Evolutionary conservation across 2,888 invertebrate genomes (phyloP), one percentile per base, ranked within the genome.

Genomic region (Athalia cordata): DNA sequence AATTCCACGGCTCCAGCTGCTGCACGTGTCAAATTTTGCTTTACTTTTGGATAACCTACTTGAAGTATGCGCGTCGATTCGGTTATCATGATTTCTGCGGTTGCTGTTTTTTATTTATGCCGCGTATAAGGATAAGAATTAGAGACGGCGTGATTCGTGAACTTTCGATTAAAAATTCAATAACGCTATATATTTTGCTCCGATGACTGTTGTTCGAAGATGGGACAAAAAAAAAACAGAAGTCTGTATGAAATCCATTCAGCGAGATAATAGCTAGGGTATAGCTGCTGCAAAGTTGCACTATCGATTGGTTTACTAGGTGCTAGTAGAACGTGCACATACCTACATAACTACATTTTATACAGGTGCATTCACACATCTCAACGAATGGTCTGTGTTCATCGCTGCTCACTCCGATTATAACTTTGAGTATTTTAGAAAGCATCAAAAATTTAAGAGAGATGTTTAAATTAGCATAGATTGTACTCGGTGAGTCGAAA

Each of bases 271-370:
- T 11, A 6, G 6, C 5, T 1, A 3, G 6, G 15, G 15, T 9
- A 62, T 43, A 15, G 15, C 66, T 13, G 47, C 66, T 66, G 66
- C 49, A 66, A 49, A 49, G 49, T 66, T 66, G 66, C 66, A 66
- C 49, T 66, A 66, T 66, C 66, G 66, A 66, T 66, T 49, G 8
- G 49, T 49, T 49, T 13, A 15, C 66, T 49, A 49, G 11, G 59
- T 7, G 13, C 47, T n/a, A 11, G 6, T 64, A 43, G 9, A 9
- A 29, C 29, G 29, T 29, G 29, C 29, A 29, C 29, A 29, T 29
- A 29, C 29, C 29, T 29, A 29, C 29, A 29, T 29, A 29, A 29
- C 29, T 29, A 29, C 29, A 29, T 6, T 5, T 6, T 45, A 64
- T 64, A 64, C 64, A 4, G 45, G 64, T 11, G 45, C 9, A 29